These are phyloP conservation scores for Encarsia formosa DNA, from an alignment of 2,888 invertebrate species.

Conservation along the genomic window DNA sequence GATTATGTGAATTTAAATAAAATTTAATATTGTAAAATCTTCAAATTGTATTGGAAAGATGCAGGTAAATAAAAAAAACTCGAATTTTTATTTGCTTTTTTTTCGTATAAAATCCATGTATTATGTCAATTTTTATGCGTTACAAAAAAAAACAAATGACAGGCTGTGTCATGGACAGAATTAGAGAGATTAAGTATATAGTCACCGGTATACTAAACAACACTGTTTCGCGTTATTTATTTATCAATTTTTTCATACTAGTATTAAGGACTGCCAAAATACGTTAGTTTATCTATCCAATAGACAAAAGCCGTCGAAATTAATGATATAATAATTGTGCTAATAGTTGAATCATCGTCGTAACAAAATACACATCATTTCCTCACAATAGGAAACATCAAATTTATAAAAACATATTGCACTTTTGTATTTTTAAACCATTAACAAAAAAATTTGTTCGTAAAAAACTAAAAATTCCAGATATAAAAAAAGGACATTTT, in stretches of 20 bases:
- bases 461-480: not conserved
- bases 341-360: conserved; percentile 10
- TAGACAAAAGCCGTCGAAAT: conserved; percentile 11
- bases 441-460: too few relatives aligned
- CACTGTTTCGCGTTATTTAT: conserved; percentile 17
- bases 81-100: conserved; percentile 7
- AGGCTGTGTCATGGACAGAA: conserved; percentile 27
- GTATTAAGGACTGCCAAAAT: conserved; percentile 8
- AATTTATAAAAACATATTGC: too few relatives aligned
- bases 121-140: conserved; percentile 34
- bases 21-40: too few relatives aligned
- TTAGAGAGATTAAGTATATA: conserved; percentile 30
- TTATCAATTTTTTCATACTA: conserved; percentile 3
- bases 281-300: conserved; percentile 1
- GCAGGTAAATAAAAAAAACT: too few relatives aligned
- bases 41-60: too few relatives aligned
- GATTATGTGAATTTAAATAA: too few relatives aligned
- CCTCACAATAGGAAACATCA: too few relatives aligned
- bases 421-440: too few relatives aligned
- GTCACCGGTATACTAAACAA: conserved; percentile 26
- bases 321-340: conserved; percentile 14
- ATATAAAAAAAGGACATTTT: not conserved
- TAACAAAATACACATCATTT: too few relatives aligned
- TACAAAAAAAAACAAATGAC: conserved; percentile 34
- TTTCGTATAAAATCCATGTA: conserved; percentile 36